Conservation (phyloP, 2,113 vertebrate genomes). For the Uropsilus gracilis region DNA sequence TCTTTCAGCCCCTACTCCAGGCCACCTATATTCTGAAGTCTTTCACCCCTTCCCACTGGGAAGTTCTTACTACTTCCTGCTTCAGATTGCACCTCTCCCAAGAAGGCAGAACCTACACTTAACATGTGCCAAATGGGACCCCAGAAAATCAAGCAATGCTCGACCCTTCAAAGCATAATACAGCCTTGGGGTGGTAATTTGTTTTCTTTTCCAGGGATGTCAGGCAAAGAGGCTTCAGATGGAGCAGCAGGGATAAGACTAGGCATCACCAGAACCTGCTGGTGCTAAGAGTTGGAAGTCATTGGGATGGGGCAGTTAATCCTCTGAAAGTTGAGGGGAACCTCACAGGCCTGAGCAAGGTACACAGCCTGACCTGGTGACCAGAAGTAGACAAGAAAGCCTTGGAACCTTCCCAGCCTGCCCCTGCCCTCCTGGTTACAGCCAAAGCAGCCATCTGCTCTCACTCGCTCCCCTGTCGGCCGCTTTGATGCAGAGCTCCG, state of each 20-base stretch:
- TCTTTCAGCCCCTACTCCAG: not conserved
- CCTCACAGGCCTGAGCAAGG: not conserved
- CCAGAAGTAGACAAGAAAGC: not conserved
- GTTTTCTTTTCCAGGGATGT: not conserved
- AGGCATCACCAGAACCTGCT: not conserved
- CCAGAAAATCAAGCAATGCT: not conserved
- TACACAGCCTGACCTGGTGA: not conserved
- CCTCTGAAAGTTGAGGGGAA: not conserved
- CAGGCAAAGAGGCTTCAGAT: not conserved
- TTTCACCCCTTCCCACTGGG: not conserved
- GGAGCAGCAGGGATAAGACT: not conserved
- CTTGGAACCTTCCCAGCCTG: not conserved
- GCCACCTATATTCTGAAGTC: not conserved
- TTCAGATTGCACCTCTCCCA: not conserved
- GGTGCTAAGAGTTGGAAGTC: not conserved
- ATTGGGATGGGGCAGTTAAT: not conserved
- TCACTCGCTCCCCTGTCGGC: conserved; percentile 48
- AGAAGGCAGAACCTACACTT: not conserved
- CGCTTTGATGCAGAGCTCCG: conserved; percentile 75
- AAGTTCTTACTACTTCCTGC: not conserved
- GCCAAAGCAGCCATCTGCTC: conserved; percentile 59
- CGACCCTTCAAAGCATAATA: not conserved
- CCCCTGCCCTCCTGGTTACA: not conserved
- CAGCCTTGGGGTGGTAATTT: not conserved
- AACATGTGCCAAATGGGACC: not conserved